A percentile compares a stretch with the other conserved stretches of the same genome.
Evolutionary conservation across 2,113 vertebrate species (phyloP).

Genomic region (Semicossyphus pulcher): DNA sequence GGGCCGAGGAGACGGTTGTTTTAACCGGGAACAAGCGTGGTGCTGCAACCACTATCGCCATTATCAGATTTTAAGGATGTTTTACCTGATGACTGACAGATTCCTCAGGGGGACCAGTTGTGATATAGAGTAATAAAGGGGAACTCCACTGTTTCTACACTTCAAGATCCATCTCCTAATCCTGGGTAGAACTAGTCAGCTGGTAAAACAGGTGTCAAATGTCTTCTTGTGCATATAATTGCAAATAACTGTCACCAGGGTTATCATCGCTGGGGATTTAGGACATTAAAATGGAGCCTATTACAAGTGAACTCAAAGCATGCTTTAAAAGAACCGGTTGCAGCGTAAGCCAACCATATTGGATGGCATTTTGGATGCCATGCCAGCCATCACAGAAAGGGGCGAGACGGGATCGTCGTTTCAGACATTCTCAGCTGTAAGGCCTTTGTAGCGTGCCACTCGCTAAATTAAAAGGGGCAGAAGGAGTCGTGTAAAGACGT

Average conservation of each 20-base stretch:
- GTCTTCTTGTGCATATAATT: not conserved
- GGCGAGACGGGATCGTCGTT: too few relatives aligned
- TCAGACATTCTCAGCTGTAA: too few relatives aligned
- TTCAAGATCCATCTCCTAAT: not conserved
- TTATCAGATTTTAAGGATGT: conserved; percentile 14
- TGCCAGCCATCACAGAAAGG: too few relatives aligned
- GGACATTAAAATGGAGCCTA: not conserved
- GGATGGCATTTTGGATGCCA: too few relatives aligned
- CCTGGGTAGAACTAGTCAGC: not conserved
- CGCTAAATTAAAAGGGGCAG: too few relatives aligned
- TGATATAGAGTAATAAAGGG: not conserved
- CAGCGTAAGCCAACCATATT: too few relatives aligned
- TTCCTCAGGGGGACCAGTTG: not conserved
- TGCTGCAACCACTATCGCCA: not conserved
- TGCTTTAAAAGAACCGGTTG: too few relatives aligned
- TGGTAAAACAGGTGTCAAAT: not conserved
- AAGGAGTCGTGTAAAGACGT: too few relatives aligned
- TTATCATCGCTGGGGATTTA: not conserved
- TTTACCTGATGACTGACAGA: not conserved
- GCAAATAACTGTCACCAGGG: not conserved
- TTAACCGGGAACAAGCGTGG: conserved; percentile 20
- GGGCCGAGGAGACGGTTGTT: conserved; percentile 40
- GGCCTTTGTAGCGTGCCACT: too few relatives aligned
- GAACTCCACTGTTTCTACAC: not conserved
- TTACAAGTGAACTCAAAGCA: too few relatives aligned